Base-by-base conservation (phyloP, 1,140 invertebrate genomes). In the Diprion similis region DNA sequence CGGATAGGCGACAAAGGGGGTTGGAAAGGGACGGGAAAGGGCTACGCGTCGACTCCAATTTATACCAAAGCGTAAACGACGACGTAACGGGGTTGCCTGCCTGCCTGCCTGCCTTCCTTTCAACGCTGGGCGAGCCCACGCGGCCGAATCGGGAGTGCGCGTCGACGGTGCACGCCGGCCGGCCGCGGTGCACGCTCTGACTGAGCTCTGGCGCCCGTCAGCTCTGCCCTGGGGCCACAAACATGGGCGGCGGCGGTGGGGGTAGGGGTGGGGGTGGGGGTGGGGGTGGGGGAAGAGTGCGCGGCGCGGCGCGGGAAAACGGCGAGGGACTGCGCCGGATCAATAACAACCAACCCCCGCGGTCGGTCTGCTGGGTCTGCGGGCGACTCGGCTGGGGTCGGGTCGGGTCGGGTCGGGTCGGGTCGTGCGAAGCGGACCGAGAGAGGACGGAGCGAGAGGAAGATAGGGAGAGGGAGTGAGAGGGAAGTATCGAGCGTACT, bases 161-260 rank as follows among this genome's bases (percentile, higher is more conserved):
- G 76, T 71, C 74, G 65, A 78, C 78, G 76, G 78, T 81, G 79
- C 81, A 78, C 79, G 81, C 84, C 84, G 81, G 82, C 82, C 84
- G 84, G 83, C 79, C 79, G 83, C 80, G 81, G 74, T 80, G 76
- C 82, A 81, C 79, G 78, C 83, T 85, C 84, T 85, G 84, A 82
- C 64, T 46, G 66, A 71, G n/a, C 51, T 59, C 51, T 59, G 51
- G 51, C 51, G 51, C 51, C 51, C 51, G 51, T 59, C 51, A 59
- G 51, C 51, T 59, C 9, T 59, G 11, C 51, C 51, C 51, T 59
- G 51, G 51, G 51, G 51, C 51, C n/a, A 9, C 51, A 59, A 59
- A 59, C 51, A 59, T 59, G 51, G 51, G 51, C 51, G 51, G 51
- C 51, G 51, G 51, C 51, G 51, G 51, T 6, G n/a, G 51, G 51